Evolutionary conservation across 2,113 vertebrate genomes (phyloP).

Genomic region (Lampris incognitus): DNA sequence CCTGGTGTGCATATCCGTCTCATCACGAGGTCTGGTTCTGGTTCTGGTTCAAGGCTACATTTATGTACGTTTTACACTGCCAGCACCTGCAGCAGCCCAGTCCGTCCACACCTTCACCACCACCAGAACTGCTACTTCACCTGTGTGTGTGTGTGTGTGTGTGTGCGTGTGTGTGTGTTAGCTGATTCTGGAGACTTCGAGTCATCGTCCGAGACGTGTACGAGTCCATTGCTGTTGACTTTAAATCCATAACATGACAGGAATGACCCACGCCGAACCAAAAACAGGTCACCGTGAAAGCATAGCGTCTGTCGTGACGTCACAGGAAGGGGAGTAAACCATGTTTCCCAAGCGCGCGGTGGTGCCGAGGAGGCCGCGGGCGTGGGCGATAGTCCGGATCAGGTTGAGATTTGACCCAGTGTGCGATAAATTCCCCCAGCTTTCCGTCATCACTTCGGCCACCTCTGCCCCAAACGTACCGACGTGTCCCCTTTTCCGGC

Average conservation of each 20-base stretch:
- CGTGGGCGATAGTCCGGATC: slow-evolving; percentile 25
- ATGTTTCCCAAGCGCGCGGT: no score
- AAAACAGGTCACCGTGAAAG: no score
- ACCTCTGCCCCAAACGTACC: background rate
- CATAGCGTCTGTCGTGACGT: no score
- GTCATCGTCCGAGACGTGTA: slow-evolving; percentile 20
- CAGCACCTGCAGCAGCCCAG: slow-evolving; percentile 38
- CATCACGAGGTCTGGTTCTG: slow-evolving; percentile 51
- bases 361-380: slow-evolving; percentile 8
- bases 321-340: no score
- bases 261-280: no score
- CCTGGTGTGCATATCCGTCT: slow-evolving; percentile 65
- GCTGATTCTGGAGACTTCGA: slow-evolving; percentile 1
- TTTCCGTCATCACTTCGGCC: slow-evolving; percentile 14
- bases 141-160: background rate
- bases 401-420: slow-evolving; percentile 30
- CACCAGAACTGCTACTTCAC: slow-evolving; percentile 12
- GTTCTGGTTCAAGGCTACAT: slow-evolving; percentile 66
- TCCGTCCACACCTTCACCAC: background rate
- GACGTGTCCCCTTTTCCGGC: slow-evolving; percentile 14
- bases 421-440: slow-evolving; percentile 36
- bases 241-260: no score
- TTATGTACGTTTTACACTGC: slow-evolving; percentile 26
- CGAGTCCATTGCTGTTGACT: slow-evolving; percentile 5
- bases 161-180: no score